A percentile compares a stretch with the other conserved stretches of the same genome.
Conservation (phyloP, 2,797 vertebrate species). For the Oreochromis mossambicus region DNA sequence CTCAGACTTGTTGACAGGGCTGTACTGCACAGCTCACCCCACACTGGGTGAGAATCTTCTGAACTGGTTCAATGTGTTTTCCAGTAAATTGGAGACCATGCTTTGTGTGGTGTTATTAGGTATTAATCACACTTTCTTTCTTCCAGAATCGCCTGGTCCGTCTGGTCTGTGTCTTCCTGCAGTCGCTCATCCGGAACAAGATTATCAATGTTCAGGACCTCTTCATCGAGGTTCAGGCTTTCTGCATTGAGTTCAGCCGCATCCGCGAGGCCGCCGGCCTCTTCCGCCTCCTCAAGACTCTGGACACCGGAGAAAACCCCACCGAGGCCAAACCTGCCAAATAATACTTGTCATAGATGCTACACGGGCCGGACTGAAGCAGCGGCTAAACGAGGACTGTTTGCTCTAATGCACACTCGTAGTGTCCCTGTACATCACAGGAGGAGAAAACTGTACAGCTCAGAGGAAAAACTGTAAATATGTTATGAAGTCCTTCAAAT, state of each 20-base stretch:
- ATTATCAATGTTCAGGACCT: slow-evolving; percentile 99
- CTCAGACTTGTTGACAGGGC: neutral
- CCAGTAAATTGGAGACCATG: neutral
- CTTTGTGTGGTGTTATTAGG: neutral
- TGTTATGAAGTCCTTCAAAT: neutral
- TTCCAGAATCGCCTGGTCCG: slow-evolving; percentile 95
- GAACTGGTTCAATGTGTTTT: neutral
- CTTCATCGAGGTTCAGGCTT: slow-evolving; percentile 98
- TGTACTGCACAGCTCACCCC: neutral
- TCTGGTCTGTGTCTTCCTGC: slow-evolving; percentile 96
- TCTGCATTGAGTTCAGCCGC: slow-evolving; percentile 98
- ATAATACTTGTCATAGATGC: slow-evolving; percentile 46
- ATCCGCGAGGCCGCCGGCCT: slow-evolving; percentile 97
- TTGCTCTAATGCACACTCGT: neutral
- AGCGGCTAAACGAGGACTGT: neutral
- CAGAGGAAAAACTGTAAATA: slow-evolving; percentile 28
- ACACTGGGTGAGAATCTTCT: neutral
- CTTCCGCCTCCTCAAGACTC: slow-evolving; percentile 93
- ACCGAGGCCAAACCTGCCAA: slow-evolving; percentile 87
- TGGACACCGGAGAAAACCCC: slow-evolving; percentile 92
- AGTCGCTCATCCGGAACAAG: slow-evolving; percentile 97
- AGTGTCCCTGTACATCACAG: neutral
- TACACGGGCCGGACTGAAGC: neutral
- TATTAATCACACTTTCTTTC: neutral
- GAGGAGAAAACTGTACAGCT: neutral